Percentiles rank a stretch among this genome's conserved stretches.
Evolutionary conservation across 2,888 invertebrate genomes (phyloP).

Genomic region (Clepsis dumicolana): DNA sequence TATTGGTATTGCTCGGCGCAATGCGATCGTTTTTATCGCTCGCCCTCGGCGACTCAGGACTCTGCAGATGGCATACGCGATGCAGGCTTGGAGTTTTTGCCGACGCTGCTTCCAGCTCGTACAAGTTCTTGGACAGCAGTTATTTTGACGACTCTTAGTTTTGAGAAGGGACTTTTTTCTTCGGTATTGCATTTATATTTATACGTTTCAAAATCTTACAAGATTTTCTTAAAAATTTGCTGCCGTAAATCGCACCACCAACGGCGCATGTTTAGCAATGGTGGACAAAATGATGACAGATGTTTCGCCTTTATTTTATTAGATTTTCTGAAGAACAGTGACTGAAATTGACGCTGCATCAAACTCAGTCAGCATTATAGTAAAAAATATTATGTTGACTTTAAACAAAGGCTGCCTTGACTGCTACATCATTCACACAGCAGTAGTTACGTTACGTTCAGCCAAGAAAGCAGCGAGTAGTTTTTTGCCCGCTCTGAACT

Average conservation of each 20-base stretch:
- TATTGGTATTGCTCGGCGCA: slow-evolving; percentile 65
- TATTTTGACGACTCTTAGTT: slow-evolving; percentile 62
- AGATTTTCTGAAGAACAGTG: background rate
- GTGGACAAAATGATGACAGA: slow-evolving; percentile 13
- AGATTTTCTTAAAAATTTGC: slow-evolving; percentile 28
- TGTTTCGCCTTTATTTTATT: background rate
- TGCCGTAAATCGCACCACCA: slow-evolving; percentile 26
- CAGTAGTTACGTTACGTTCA: no score
- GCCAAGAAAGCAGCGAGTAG: no score
- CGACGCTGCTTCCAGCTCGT: slow-evolving; percentile 56
- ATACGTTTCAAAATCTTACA: slow-evolving; percentile 19
- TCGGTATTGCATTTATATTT: slow-evolving; percentile 24
- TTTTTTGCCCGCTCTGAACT: no score
- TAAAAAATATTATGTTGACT: no score
- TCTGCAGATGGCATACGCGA: slow-evolving; percentile 71
- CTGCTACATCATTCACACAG: no score
- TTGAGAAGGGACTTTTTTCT: slow-evolving; percentile 49
- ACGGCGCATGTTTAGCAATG: background rate
- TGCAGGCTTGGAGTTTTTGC: slow-evolving; percentile 70
- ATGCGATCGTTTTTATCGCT: slow-evolving; percentile 71
- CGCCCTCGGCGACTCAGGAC: slow-evolving; percentile 56
- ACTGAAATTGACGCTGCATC: slow-evolving; percentile 2
- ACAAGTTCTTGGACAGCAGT: slow-evolving; percentile 61
- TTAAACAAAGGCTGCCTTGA: no score
- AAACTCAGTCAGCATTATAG: no score